phyloP scores from a whole-genome alignment of 2,113 vertebrate genomes.

The Galbula dea region DNA sequence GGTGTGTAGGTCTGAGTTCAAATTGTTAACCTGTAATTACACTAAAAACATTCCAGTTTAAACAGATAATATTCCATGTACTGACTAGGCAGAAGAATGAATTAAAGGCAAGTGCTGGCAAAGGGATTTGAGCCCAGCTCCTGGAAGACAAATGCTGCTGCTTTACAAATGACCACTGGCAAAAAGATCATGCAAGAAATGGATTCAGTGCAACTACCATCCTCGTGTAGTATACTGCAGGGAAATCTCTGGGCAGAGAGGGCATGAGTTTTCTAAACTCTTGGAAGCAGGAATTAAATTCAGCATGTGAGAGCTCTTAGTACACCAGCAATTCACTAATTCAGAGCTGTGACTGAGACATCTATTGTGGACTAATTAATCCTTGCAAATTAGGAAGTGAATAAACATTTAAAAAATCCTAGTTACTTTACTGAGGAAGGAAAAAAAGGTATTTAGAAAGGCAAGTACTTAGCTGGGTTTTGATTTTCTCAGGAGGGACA shows the following conservation, averaged over 20 bases:
- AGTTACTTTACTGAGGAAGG: not conserved
- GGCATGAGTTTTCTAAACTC: not conserved
- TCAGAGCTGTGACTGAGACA: not conserved
- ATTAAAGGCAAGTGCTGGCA: not conserved
- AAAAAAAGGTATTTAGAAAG: not conserved
- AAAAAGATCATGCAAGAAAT: not conserved
- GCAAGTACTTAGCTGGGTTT: not conserved
- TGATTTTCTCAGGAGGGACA: not conserved
- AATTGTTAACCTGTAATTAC: not conserved
- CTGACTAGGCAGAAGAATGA: not conserved
- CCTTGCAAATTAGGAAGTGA: not conserved
- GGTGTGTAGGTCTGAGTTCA: not conserved
- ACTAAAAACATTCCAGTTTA: not conserved
- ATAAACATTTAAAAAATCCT: not conserved
- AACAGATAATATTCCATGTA: not conserved
- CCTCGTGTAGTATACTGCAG: not conserved
- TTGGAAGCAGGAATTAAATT: conserved; percentile 5
- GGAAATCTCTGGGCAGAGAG: not conserved
- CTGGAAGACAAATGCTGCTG: not conserved
- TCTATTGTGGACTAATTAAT: conserved; percentile 31
- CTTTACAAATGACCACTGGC: not conserved
- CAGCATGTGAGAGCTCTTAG: not conserved
- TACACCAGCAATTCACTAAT: not conserved
- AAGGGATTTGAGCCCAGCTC: not conserved
- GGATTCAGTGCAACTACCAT: not conserved